Evolutionary conservation across 2,888 invertebrate genomes (phyloP), one percentile per base, ranked within the genome.

Genomic region (Cinara cedri): DNA sequence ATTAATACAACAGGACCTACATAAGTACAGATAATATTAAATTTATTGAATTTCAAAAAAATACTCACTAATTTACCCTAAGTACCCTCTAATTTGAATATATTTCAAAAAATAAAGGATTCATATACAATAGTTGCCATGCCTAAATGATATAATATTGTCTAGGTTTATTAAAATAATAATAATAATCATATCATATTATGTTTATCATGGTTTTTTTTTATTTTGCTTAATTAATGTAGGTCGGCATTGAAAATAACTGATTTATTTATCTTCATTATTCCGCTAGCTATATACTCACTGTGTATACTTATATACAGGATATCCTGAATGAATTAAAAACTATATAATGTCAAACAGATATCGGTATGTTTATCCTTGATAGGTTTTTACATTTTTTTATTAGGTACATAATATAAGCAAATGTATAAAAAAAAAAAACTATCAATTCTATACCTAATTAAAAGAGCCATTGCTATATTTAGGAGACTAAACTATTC

Each of bases 281-380:
- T 57, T 62, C 34, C 24, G 19, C 19, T 13, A 19, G 19, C 19
- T 13, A 19, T 71, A 55, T 14, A n/a, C 19, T n/a, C 13, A 42
- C 6, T 42, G 6, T 3, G 34, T 6, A 34, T 34, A 34, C 34
- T 6, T 34, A 34, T 34, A 24, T 26, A 68, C 74, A 74, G 74
- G 74, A 74, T 74, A 74, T 74, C 74, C 74, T 74, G 74, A 26
- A 46, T 60, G 46, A 60, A 14, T 55, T 54, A 42, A 34, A 34
- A 4, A 34, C 6, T 34, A 34, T 34, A 68, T 49, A n/a, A n/a
- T 72, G 24, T 10, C 11, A 66, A 46, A 60, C 46, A n/a, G 24
- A 46, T 72, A 8, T 70, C 21, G 10, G 24, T 57, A 44, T 44
- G 10, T 55, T 26, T 72, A 72, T 72, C 72, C 72, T 72, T 72